phyloP scores from a whole-genome alignment of 1,140 invertebrate genomes.

The Procambarus clarkii region DNA sequence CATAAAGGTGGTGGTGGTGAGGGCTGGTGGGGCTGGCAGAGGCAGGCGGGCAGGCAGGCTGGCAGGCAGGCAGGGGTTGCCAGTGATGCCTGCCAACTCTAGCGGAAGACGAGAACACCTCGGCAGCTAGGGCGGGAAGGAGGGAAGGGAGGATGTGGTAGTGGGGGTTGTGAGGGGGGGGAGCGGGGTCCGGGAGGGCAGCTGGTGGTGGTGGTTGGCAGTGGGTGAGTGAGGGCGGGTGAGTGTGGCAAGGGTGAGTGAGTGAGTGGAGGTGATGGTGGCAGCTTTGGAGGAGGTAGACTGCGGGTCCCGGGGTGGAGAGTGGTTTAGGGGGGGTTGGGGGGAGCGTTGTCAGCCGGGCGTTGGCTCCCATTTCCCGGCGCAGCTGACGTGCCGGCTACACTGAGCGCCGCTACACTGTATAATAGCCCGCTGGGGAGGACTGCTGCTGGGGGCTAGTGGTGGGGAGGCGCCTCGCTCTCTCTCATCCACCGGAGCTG shows the following conservation, averaged over 20 bases:
- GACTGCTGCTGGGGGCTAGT: background rate
- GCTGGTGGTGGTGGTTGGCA: background rate
- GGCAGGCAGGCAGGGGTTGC: too few relatives aligned
- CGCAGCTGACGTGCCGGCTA: background rate
- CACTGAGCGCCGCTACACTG: conserved; percentile 12
- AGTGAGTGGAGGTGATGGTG: background rate
- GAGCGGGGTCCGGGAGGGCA: background rate
- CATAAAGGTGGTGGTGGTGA: background rate
- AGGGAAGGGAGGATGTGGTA: background rate
- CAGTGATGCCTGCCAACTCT: too few relatives aligned
- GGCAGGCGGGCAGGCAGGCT: too few relatives aligned
- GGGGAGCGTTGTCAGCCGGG: background rate
- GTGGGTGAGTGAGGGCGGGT: background rate
- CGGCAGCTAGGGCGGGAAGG: background rate
- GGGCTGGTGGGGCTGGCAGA: background rate
- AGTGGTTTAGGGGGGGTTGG: background rate
- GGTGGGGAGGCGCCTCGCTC: background rate
- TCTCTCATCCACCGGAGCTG: too few relatives aligned
- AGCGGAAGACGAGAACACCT: too few relatives aligned
- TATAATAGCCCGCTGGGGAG: background rate
- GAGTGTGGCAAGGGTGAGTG: background rate
- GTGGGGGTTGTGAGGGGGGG: background rate
- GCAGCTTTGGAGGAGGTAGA: background rate
- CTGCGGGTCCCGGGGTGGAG: background rate
- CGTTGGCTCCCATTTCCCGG: background rate